Evolutionary conservation across 2,797 vertebrate genomes (phyloP), one percentile per base, ranked within the genome.

Genomic region (Clamator glandarius): DNA sequence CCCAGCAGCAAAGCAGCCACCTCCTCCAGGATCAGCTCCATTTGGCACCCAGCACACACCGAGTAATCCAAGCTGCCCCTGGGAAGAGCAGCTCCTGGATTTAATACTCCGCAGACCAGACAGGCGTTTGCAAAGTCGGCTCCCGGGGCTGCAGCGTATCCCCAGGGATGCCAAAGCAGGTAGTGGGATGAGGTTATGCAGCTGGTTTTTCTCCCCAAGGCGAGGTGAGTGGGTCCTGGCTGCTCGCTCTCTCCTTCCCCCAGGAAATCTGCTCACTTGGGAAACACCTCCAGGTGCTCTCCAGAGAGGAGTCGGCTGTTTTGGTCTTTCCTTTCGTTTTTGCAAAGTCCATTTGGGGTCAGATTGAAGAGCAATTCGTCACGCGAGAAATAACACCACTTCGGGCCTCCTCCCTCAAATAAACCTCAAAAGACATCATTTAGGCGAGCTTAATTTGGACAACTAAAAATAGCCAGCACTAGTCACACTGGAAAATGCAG

Each of bases 351-450:
- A 7, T n/a, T 1, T 14, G 83, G 91, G 94, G 79, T 93, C 91
- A 95, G 92, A 41, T 13, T 6, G 24, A 55, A 85, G 69, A 87
- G 84, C 94, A 85, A 44, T 23, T 81, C 4, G 1, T 81, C 95
- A 75, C 79, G 85, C 33, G 92, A 89, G 89, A 95, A 94, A 86
- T 78, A 80, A 95, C 94, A 83, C 75, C 87, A 87, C 92, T 91
- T 15, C 84, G 72, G 76, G 91, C 89, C 91, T 95, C 95, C 94
- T 96, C 94, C 92, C 91, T 81, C 94, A 25, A 87, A 81, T 42
- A 93, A 96, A 95, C 93, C 96, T 93, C 91, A 93, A 87, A 96
- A 96, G 92, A 90, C 92, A 89, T 84, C 87, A 51, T 90, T 96
- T 92, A 72, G 89, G n/a, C 62, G 0, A 90, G 91, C 95, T 95